These are phyloP conservation scores for Leucophenga maculata DNA, from an alignment of 2,888 invertebrate genomes.

Conservation along the genomic window DNA sequence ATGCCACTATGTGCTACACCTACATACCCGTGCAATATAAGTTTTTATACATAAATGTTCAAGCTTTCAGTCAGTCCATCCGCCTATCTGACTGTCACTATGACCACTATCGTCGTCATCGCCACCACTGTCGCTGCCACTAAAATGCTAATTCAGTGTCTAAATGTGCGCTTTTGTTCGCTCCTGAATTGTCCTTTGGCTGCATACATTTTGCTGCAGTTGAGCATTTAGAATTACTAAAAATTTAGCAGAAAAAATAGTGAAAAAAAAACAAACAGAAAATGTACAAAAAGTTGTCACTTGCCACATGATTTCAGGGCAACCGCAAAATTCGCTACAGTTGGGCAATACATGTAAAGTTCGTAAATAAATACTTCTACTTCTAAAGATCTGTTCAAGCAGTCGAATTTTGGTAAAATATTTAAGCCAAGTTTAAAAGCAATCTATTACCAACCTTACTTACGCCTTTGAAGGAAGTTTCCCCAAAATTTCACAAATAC, in stretches of 20 bases:
- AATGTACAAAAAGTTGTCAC: not conserved
- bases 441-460: too few species aligned
- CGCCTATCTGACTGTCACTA: not conserved
- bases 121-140: not conserved
- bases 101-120: not conserved
- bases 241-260: too few species aligned
- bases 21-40: too few species aligned
- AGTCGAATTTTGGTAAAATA: too few species aligned
- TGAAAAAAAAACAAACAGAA: not conserved
- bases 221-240: slow-evolving; percentile 5
- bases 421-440: too few species aligned
- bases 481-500: too few species aligned
- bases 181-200: not conserved
- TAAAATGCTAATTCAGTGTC: slow-evolving; percentile 14
- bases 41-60: too few species aligned
- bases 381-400: too few species aligned
- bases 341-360: not conserved
- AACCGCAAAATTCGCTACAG: not conserved
- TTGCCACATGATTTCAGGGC: not conserved
- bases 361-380: too few species aligned
- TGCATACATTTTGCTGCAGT: slow-evolving; percentile 7
- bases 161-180: slow-evolving; percentile 4
- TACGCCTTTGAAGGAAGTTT: too few species aligned
- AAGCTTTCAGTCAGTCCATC: too few species aligned
- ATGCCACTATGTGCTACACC: not conserved